A percentile compares a stretch with the other conserved stretches of the same genome.
Evolutionary conservation across 2,888 invertebrate species (phyloP).

Genomic region (Drosophila tanythrix): DNA sequence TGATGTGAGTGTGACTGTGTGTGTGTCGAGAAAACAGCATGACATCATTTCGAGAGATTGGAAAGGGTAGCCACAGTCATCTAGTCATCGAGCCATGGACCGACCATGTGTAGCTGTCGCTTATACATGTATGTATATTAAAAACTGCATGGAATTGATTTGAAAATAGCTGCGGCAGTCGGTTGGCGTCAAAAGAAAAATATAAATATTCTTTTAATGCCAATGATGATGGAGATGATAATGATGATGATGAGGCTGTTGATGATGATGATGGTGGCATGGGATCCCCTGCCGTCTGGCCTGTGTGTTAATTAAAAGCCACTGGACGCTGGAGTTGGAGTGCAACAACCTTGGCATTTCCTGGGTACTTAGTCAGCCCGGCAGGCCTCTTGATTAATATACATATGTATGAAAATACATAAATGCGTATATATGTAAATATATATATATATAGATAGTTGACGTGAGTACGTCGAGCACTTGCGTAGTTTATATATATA

Average conservation of each 20-base stretch:
- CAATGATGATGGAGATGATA: conserved; percentile 49
- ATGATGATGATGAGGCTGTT: conserved; percentile 31
- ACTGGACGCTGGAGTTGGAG: conserved; percentile 75
- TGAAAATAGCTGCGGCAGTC: conserved; percentile 67
- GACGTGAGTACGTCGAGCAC: conserved; percentile 28
- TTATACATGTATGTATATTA: conserved; percentile 51
- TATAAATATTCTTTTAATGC: conserved; percentile 71
- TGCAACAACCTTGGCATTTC: conserved; percentile 81
- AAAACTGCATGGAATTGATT: conserved; percentile 81
- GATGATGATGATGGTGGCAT: conserved; percentile 36
- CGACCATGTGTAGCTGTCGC: conserved; percentile 27
- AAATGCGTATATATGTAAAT: background rate
- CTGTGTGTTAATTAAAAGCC: conserved; percentile 79
- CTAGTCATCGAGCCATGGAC: conserved; percentile 31
- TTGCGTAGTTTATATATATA: conserved; percentile 9
- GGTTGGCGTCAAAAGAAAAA: conserved; percentile 46
- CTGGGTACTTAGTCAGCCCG: conserved; percentile 79
- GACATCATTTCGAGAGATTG: conserved; percentile 77
- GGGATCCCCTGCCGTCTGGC: conserved; percentile 61
- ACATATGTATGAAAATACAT: conserved; percentile 32
- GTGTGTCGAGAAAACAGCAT: conserved; percentile 58
- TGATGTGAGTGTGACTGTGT: conserved; percentile 18
- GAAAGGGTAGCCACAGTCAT: conserved; percentile 56
- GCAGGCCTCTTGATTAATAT: conserved; percentile 71
- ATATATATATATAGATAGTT: conserved; percentile 8